Evolutionary conservation across 2,888 invertebrate genomes (phyloP), one percentile per base, ranked within the genome.

Genomic region (Megaustenia siamemsis): DNA sequence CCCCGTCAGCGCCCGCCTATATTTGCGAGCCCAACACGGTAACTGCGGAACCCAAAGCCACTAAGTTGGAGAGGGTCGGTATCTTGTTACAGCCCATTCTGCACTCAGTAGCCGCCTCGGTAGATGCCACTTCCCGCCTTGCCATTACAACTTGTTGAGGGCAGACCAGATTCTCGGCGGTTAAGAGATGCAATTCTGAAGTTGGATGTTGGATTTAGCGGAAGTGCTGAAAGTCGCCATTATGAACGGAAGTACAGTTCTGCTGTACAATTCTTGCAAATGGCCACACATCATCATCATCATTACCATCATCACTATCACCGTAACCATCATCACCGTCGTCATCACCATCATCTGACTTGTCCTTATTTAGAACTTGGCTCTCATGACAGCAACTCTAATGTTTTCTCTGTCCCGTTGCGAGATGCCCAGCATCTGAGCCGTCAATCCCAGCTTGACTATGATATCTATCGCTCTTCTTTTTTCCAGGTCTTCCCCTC

Each of bases 1-100:
- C 32, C 40, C 71, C 82, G 56, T 69, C 82, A 71, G 82, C 82
- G 82, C 73, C 73, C 71, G 82, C 82, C 82, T 82, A 73, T 82
- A 82, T 82, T 82, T 71, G 82, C 53, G 60, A 71, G 82, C 43
- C 53, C 60, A 43, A 71, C 71, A 73, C 82, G 71, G 60, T 53
- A 82, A 60, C 82, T 69, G 35, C 10, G 68, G 69, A 66, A 78
- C 35, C 38, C 4, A 2, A 28, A 21, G 12, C 12, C 28, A 18
- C 63, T 5, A 78, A 66, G 24, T 78, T 28, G 2, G 78, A 40
- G 78, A 56, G 40, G 45, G 78, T 28, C 43, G 66, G 66, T 78
- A 45, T 78, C 63, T 24, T 40, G 63, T 78, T 78, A 78, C 66
- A 43, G 32, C 40, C 66, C 63, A 38, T 40, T 60, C 43, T 60